phyloP scores from a whole-genome alignment of 2,113 vertebrate genomes.

The Strigops habroptila region DNA sequence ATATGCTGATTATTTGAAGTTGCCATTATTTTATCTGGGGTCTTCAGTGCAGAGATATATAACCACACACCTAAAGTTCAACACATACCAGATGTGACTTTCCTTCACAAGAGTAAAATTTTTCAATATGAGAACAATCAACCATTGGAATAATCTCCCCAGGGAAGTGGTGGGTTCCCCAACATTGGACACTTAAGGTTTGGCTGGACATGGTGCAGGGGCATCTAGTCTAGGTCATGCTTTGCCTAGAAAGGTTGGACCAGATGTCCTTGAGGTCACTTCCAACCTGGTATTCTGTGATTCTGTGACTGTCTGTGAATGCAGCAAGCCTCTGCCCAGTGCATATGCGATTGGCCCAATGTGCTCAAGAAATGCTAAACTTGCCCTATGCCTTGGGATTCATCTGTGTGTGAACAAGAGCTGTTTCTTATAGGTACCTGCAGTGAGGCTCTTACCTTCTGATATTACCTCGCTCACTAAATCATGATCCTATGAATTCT shows the following conservation, averaged over 20 bases:
- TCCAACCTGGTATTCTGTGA: neutral
- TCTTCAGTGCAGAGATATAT: neutral
- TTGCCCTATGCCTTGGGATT: neutral
- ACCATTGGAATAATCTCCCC: neutral
- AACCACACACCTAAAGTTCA: neutral
- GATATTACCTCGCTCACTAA: neutral
- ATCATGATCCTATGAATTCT: neutral
- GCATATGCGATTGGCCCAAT: rapidly evolving
- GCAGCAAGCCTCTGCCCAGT: neutral
- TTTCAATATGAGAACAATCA: neutral
- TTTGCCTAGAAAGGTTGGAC: neutral
- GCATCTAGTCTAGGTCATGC: neutral
- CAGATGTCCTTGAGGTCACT: neutral
- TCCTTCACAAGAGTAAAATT: neutral
- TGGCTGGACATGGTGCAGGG: neutral
- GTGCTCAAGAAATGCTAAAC: neutral
- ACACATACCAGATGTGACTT: neutral
- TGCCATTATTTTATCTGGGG: neutral
- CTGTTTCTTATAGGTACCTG: neutral
- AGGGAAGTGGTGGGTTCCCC: neutral
- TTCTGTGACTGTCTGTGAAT: neutral
- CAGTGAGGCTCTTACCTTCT: neutral
- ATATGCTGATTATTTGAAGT: neutral
- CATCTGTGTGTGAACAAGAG: neutral
- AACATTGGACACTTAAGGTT: neutral